Evolutionary conservation across 2,113 vertebrate species (phyloP), one percentile per base, ranked within the genome.

Genomic region (Poeciliopsis occidentalis): DNA sequence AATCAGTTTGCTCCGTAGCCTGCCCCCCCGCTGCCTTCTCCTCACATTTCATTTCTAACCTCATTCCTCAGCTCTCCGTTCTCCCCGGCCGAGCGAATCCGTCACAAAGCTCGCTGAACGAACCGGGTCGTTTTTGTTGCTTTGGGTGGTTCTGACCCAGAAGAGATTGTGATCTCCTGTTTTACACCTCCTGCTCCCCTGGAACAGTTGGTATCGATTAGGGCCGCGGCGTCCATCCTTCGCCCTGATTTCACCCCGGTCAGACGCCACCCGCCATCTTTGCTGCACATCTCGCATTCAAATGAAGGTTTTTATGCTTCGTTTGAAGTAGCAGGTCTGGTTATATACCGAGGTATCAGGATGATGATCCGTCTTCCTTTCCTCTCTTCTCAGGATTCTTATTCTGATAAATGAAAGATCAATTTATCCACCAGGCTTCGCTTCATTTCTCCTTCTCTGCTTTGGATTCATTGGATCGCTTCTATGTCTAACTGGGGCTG

Each of bases 31-130:
- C 73, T 26, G 63, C 12, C 19, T 70, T 60, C 88, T 84, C 84
- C 88, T 92, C 90, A 88, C 85, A 83, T 91, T 89, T 90, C 83
- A 91, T 91, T 89, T 91, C 69, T 87, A 86, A 85, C 87, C 85
- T 87, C 85, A 88, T 90, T 85, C 84, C 85, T 91, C 91, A 91
- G 88, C 92, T 89, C 87, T 89, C 89, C 84, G 71, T 82, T 31
- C 30, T 31, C 30, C 4, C 30, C 77, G 70, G 87, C 80, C 47
- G 73, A 86, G 83, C 83, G 73, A 85, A 85, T 87, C 24, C 15
- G 60, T 64, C 66, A 7, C 13, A 54, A 26, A 69, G 12, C 39
- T 64, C 3, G 4, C 26, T 71, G 69, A 76, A 78, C 78, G 72
- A 71, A 64, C 24, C 13, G 12, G 7, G 27, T 32, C 39, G 47